phyloP scores from a whole-genome alignment of 2,113 vertebrate genomes.

The Laticauda colubrina region DNA sequence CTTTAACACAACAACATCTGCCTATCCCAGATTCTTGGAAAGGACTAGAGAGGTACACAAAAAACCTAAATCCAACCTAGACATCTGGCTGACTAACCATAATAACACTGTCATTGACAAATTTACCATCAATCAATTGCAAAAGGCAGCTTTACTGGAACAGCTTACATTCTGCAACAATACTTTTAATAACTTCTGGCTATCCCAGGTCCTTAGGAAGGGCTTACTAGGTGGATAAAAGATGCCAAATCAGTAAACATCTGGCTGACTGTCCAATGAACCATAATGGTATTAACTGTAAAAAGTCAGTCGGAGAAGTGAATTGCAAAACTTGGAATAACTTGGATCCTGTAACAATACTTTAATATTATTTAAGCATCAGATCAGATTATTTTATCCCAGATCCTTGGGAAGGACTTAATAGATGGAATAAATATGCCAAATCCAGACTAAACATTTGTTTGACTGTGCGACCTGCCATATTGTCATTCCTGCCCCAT shows the following conservation, averaged over 20 bases:
- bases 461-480: too few relatives aligned
- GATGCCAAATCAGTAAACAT: not conserved
- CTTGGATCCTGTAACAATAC: not conserved
- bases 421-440: not conserved
- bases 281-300: not conserved
- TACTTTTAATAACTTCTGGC: not conserved
- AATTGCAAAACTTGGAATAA: not conserved
- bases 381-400: too few relatives aligned
- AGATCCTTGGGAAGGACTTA: not conserved
- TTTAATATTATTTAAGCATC: not conserved
- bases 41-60: too few relatives aligned
- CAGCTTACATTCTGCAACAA: not conserved
- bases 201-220: not conserved
- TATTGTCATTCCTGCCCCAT: not conserved
- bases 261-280: not conserved
- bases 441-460: not conserved
- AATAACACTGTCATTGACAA: not conserved
- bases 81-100: not conserved
- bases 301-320: not conserved
- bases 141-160: not conserved
- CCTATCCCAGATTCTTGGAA: too few relatives aligned
- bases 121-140: not conserved
- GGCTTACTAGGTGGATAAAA: too few relatives aligned
- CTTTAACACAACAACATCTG: too few relatives aligned
- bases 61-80: too few relatives aligned